Base-by-base conservation (phyloP, 1,140 invertebrate species). In the Dendroctonus valens region DNA sequence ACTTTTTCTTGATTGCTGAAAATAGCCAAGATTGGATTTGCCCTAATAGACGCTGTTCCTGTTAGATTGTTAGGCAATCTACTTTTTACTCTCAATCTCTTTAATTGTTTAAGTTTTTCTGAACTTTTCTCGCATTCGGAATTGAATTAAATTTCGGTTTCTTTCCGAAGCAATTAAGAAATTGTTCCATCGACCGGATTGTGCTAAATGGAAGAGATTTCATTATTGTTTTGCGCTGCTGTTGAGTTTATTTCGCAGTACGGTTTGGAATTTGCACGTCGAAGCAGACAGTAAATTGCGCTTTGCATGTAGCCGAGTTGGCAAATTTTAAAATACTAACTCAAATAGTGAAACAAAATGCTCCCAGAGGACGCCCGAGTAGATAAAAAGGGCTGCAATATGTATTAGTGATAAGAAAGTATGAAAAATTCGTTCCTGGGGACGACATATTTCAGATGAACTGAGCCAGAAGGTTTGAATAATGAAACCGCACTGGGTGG, bases 21-120 rank as follows among this genome's bases (percentile, higher is more conserved):
- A 65, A 65, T 65, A 44, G 53, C 14, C 53, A 11, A 58, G 63
- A 65, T 65, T 58, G 63, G 54, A 55, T 59, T 65, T 55, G 41
- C 26, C 41, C 51, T 65, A 64, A 64, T 64, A 46, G 52, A 50
- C 5, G 52, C 55, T 39, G 54, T 65, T 63, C 51, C 44, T 49
- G 41, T 48, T 59, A 42, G 55, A 59, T 59, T 65, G 63, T 65
- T 58, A 50, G 52, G 37, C 52, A 41, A 59, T 58, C 12, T 50
- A 46, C 54, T 57, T 48, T 54, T 55, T 53, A 40, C 6, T 40
- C 53, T 65, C 53, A 59, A 64, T 64, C 54, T 41, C 51, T 55
- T 52, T 64, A 64, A 64, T 64, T 64, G 62, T 64, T 64, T 54
- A 51, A 52, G 52, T 57, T 57, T 57, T 52, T 63, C 41, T 15